phyloP scores from a whole-genome alignment of 2,888 invertebrate species.

The Caenorhabditis parvicauda region DNA sequence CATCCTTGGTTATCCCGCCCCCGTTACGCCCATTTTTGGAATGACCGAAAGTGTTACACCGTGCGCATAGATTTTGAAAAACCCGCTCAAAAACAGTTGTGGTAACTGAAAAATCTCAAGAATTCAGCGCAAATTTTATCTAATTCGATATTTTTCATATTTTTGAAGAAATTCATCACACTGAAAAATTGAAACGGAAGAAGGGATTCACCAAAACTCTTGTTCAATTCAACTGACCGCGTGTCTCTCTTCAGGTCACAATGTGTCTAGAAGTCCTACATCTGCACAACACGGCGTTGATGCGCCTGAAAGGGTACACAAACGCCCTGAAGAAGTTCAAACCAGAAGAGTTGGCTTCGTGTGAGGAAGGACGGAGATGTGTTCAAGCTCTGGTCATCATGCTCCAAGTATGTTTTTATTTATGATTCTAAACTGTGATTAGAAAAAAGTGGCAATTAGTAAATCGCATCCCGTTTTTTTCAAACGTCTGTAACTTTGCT shows the following conservation, averaged over 20 bases:
- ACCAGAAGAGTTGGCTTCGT: conserved; percentile 33
- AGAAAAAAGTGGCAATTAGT: neutral
- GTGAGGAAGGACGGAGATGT: conserved; percentile 50
- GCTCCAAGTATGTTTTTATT: conserved; percentile 43
- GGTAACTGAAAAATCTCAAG: too few species aligned
- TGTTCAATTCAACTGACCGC: neutral
- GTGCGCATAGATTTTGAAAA: too few species aligned
- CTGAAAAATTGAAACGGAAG: too few species aligned
- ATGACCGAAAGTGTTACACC: too few species aligned
- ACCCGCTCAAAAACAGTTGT: too few species aligned
- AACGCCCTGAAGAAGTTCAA: conserved; percentile 55
- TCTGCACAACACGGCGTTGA: conserved; percentile 55
- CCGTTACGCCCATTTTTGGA: too few species aligned
- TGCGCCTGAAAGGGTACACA: conserved; percentile 47
- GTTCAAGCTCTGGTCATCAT: conserved; percentile 55
- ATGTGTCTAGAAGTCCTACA: conserved; percentile 53
- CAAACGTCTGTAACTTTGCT: too few species aligned
- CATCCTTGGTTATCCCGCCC: too few species aligned
- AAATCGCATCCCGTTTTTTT: too few species aligned
- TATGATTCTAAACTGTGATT: neutral
- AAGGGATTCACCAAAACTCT: neutral
- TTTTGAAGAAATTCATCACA: too few species aligned
- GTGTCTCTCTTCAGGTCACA: conserved; percentile 36
- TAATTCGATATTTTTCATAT: too few species aligned
- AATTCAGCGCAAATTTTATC: too few species aligned